These are phyloP conservation scores for Sander vitreus DNA, from an alignment of 2,113 vertebrate species.

Conservation along the genomic window DNA sequence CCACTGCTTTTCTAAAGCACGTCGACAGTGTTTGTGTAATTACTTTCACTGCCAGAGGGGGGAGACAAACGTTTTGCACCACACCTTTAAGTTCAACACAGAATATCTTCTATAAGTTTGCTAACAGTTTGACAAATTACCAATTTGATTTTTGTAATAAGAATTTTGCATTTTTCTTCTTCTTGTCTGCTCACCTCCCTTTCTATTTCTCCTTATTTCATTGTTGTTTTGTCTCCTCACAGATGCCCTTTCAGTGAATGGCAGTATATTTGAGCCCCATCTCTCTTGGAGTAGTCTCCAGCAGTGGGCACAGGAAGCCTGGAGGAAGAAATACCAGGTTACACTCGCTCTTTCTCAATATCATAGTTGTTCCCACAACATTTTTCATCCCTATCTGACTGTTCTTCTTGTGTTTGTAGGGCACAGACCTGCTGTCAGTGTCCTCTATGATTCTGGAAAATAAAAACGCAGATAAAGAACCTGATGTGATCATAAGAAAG, in stretches of 20 bases:
- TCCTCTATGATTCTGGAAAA: conserved; percentile 5
- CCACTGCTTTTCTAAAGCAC: too few relatives aligned
- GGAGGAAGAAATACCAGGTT: conserved; percentile 77
- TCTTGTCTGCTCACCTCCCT: too few relatives aligned
- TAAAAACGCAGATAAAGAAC: conserved; percentile 11
- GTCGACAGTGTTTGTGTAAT: too few relatives aligned
- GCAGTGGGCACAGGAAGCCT: conserved; percentile 50
- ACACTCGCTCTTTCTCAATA: neutral
- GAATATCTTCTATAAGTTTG: neutral
- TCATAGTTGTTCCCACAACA: neutral
- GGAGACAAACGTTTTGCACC: too few relatives aligned
- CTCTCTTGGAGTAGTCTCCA: conserved; percentile 55
- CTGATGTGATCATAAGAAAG: neutral
- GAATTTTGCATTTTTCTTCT: neutral
- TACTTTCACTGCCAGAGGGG: too few relatives aligned
- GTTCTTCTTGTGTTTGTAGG: conserved; percentile 45
- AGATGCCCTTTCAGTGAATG: conserved; percentile 33
- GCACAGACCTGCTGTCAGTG: conserved; percentile 9
- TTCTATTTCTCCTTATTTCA: neutral
- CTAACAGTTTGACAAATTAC: neutral
- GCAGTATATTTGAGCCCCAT: conserved; percentile 31
- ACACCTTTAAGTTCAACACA: neutral
- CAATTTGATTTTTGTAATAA: neutral
- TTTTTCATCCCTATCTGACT: neutral
- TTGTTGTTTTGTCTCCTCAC: conserved; percentile 30